phyloP scores from a whole-genome alignment of 2,888 invertebrate genomes.

The Diploptera punctata region DNA sequence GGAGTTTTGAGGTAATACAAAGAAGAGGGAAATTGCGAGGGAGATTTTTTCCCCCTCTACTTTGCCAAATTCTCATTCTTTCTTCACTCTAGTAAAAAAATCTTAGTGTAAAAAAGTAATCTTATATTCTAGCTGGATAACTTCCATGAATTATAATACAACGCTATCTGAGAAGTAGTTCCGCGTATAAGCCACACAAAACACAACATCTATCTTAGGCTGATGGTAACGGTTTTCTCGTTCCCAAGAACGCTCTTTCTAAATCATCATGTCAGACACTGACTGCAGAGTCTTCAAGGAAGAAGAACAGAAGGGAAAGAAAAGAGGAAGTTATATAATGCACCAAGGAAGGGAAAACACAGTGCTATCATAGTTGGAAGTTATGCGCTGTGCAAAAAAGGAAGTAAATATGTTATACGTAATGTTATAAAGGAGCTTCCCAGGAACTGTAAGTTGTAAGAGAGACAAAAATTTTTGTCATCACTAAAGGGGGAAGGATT shows the following conservation, averaged over 20 bases:
- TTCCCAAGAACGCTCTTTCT: background rate
- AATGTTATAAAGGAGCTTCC: background rate
- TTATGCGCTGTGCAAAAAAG: background rate
- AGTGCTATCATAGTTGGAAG: background rate
- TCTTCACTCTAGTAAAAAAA: background rate
- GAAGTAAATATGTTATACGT: background rate
- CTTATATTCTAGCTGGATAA: background rate
- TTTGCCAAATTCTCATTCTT: background rate
- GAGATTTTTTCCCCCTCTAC: background rate
- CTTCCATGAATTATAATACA: slow-evolving; percentile 1
- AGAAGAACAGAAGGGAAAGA: background rate
- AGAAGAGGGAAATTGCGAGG: background rate
- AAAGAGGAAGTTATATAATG: background rate
- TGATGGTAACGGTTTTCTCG: background rate
- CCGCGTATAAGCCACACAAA: background rate
- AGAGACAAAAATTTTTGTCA: too few relatives aligned
- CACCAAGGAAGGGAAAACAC: background rate
- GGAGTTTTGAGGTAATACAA: background rate
- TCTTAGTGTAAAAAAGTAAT: background rate
- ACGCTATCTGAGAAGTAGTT: background rate
- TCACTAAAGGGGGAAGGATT: too few relatives aligned
- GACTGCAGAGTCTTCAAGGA: background rate
- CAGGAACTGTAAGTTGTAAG: too few relatives aligned
- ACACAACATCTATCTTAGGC: background rate
- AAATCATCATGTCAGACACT: slow-evolving; percentile 10